phyloP scores from a whole-genome alignment of 2,888 invertebrate species.

The Tholera decimalis region DNA sequence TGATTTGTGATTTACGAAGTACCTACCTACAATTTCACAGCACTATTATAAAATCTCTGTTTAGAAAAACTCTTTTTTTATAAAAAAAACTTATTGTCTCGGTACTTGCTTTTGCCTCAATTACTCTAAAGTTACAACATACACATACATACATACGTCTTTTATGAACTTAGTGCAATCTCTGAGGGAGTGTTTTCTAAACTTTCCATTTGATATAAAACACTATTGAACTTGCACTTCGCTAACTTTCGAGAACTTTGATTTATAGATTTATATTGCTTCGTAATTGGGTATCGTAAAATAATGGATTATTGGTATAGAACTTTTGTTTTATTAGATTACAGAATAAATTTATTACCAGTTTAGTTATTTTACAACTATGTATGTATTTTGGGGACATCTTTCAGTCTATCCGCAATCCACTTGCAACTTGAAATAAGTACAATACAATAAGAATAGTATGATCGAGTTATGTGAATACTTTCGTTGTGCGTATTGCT shows the following conservation, averaged over 20 bases:
- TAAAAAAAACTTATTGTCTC: neutral
- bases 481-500: too few species aligned
- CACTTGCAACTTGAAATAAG: too few species aligned
- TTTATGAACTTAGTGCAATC: conserved; percentile 31
- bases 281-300: conserved; percentile 16
- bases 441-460: too few species aligned
- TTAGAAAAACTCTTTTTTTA: too few species aligned
- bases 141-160: conserved; percentile 1
- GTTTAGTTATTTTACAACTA: neutral
- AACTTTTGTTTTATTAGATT: conserved; percentile 3
- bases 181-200: conserved; percentile 11
- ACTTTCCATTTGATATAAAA: conserved; percentile 37
- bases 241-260: conserved; percentile 24
- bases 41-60: too few species aligned
- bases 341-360: neutral
- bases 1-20: neutral
- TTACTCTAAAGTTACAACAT: neutral
- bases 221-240: conserved; percentile 16
- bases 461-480: too few species aligned
- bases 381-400: too few species aligned
- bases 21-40: too few species aligned
- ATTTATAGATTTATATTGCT: conserved; percentile 13
- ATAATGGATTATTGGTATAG: neutral
- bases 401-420: too few species aligned
- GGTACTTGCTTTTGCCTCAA: neutral